Conservation (phyloP, 53 echinoderm and acorn worm genomes). For the Echinometra lucunter region DNA sequence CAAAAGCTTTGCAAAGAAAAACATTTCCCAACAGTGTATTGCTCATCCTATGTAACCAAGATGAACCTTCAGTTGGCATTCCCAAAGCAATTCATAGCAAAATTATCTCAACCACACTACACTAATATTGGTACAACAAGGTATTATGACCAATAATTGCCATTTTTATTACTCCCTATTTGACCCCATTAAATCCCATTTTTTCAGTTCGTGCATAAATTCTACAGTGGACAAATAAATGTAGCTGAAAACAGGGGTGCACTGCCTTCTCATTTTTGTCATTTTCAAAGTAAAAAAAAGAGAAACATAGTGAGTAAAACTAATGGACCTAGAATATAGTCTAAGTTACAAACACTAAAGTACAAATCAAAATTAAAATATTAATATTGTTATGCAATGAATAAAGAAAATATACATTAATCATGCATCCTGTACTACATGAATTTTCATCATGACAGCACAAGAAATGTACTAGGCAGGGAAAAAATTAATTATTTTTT, state of each 20-base stretch:
- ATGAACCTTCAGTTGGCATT: slow-evolving; percentile 4
- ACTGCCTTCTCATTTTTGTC: background rate
- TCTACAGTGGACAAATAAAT: background rate
- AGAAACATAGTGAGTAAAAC: too few species aligned
- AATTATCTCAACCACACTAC: slow-evolving; percentile 55
- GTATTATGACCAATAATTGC: slow-evolving; percentile 64
- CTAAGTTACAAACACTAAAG: too few species aligned
- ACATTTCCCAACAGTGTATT: background rate
- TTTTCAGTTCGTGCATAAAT: background rate
- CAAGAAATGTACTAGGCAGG: too few species aligned
- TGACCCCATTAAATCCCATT: slow-evolving; percentile 63
- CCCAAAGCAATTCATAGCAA: background rate
- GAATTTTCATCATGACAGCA: too few species aligned
- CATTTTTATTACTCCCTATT: slow-evolving; percentile 42
- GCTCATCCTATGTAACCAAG: background rate
- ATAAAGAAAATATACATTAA: too few species aligned
- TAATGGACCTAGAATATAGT: too few species aligned
- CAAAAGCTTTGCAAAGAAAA: background rate
- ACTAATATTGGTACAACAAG: slow-evolving; percentile 62
- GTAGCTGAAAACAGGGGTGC: background rate
- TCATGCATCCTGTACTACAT: too few species aligned
- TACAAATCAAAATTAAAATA: too few species aligned
- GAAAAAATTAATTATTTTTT: too few species aligned
- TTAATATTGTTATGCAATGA: too few species aligned
- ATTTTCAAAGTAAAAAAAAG: background rate